phyloP scores from a whole-genome alignment of 2,113 vertebrate species.

The Eclectus roratus region DNA sequence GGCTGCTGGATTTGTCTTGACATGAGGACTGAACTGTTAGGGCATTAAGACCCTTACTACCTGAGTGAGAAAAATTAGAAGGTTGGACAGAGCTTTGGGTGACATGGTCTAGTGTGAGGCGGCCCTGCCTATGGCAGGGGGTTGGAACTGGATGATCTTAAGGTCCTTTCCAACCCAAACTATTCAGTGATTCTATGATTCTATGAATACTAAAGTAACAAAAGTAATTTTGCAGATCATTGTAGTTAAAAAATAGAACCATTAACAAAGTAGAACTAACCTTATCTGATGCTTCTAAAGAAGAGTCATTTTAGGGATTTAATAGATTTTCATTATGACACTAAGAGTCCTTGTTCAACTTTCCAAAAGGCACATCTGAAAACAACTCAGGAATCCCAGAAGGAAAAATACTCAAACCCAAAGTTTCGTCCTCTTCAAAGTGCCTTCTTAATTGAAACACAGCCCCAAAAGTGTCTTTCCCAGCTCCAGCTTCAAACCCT shows the following conservation, averaged over 20 bases:
- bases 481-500: background rate
- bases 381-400: background rate
- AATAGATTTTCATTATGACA: background rate
- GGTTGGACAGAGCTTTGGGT: background rate
- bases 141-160: background rate
- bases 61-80: background rate
- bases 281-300: background rate
- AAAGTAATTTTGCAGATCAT: background rate
- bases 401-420: background rate
- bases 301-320: background rate
- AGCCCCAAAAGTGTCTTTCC: background rate
- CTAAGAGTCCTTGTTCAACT: background rate
- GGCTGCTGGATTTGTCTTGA: accelerated
- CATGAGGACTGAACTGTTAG: background rate
- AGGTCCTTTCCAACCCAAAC: background rate
- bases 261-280: background rate
- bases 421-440: background rate
- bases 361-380: background rate
- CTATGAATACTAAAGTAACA: background rate
- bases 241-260: background rate
- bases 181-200: background rate
- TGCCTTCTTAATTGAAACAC: background rate
- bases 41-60: background rate
- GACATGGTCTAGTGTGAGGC: background rate
- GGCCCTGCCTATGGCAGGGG: background rate